These are phyloP conservation scores for Pocillopora meandrina DNA, from an alignment of 92 coral and sea anemone genomes.

Conservation along the genomic window DNA sequence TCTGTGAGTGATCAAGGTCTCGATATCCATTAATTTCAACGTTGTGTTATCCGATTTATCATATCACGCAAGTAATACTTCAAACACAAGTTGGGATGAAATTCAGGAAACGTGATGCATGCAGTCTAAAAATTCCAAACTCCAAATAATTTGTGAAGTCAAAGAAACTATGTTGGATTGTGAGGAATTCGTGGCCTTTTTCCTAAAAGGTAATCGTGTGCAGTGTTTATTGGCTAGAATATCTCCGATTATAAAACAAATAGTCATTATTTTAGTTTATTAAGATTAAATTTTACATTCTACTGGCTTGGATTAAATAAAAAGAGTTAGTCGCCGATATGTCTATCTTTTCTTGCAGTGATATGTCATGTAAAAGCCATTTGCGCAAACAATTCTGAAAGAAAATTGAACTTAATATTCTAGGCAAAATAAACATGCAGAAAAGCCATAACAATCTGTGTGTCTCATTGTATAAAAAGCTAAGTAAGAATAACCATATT, in stretches of 20 bases:
- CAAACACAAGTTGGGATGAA: no score
- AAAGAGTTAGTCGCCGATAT: constrained; percentile 14
- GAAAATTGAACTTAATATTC: not conserved
- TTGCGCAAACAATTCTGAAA: not conserved
- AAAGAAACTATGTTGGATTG: not conserved
- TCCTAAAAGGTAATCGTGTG: not conserved
- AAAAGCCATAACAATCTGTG: constrained; percentile 27
- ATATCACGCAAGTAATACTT: not conserved
- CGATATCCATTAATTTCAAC: constrained; percentile 25
- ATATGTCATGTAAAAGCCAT: not conserved
- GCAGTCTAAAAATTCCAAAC: not conserved
- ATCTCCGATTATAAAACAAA: constrained; percentile 19
- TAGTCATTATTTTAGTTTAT: not conserved
- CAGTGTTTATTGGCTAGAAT: not conserved
- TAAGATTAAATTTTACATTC: constrained; percentile 4
- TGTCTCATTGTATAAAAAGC: not conserved
- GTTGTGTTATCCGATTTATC: constrained; percentile 5
- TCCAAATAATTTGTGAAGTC: not conserved
- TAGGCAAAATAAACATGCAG: not conserved
- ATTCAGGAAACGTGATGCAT: not conserved
- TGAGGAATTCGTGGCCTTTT: not conserved
- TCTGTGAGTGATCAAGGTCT: not conserved
- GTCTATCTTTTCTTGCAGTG: not conserved
- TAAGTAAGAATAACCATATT: not conserved
- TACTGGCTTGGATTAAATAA: not conserved